Conservation (phyloP, 2,888 invertebrate genomes). For the Troides aeacus region DNA sequence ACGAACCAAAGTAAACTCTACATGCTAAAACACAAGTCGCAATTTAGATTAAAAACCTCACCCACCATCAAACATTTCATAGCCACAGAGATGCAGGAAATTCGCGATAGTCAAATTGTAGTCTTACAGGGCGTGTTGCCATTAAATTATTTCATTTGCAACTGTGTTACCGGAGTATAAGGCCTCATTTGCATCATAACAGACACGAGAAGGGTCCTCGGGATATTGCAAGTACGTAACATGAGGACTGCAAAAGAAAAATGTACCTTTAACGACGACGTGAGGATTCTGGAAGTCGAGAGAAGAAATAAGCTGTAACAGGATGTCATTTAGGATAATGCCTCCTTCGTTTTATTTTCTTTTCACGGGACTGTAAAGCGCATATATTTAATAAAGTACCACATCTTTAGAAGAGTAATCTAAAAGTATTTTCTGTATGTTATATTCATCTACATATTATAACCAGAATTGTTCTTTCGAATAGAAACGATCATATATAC, state of each 20-base stretch:
- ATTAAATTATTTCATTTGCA: constrained; percentile 75
- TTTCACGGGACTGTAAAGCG: constrained; percentile 43
- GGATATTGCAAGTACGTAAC: constrained; percentile 68
- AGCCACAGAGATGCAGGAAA: constrained; percentile 66
- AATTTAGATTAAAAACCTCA: constrained; percentile 49
- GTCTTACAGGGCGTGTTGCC: constrained; percentile 74
- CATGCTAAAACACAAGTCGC: constrained; percentile 48
- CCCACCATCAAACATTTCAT: constrained; percentile 59
- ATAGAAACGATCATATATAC: too few relatives aligned
- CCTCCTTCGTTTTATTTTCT: constrained; percentile 69
- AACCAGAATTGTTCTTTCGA: too few relatives aligned
- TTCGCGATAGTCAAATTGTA: constrained; percentile 81
- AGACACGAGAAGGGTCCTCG: constrained; percentile 62
- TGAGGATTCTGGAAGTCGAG: constrained; percentile 71
- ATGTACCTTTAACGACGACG: constrained; percentile 78
- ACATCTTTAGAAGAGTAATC: not conserved
- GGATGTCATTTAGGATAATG: constrained; percentile 78
- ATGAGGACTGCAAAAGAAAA: constrained; percentile 78
- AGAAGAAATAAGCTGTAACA: constrained; percentile 78
- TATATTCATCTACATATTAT: too few relatives aligned
- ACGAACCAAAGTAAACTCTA: constrained; percentile 60
- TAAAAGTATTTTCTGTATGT: not conserved
- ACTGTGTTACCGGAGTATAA: constrained; percentile 72
- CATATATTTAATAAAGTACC: constrained; percentile 18
- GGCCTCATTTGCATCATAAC: constrained; percentile 67